These are phyloP conservation scores for Drosophila varians DNA, from an alignment of 1,140 invertebrate species.

Conservation along the genomic window DNA sequence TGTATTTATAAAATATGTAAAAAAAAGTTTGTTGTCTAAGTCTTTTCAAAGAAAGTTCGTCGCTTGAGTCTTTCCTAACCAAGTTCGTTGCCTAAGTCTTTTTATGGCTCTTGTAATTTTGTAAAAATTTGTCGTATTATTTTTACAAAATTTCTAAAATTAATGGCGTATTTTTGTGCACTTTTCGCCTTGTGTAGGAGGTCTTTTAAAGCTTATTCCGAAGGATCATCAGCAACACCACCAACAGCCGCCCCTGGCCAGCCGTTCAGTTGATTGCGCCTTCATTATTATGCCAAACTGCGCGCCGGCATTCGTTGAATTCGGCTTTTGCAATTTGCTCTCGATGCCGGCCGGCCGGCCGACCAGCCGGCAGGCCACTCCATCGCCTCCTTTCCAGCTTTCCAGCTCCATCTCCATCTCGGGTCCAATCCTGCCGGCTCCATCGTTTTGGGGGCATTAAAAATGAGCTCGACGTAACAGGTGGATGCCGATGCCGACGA, in stretches of 20 bases:
- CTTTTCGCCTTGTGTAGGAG: slow-evolving; percentile 25
- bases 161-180: slow-evolving; percentile 5
- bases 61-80: slow-evolving; percentile 41
- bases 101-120: neutral
- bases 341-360: slow-evolving; percentile 57
- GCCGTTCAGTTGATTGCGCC: slow-evolving; percentile 73
- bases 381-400: slow-evolving; percentile 9
- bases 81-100: neutral
- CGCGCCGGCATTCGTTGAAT: slow-evolving; percentile 79
- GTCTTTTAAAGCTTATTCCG: slow-evolving; percentile 22
- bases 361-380: neutral
- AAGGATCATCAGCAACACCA: slow-evolving; percentile 25
- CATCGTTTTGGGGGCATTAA: slow-evolving; percentile 69
- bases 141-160: slow-evolving; percentile 4
- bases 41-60: slow-evolving; percentile 27
- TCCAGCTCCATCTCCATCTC: slow-evolving; percentile 7
- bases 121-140: slow-evolving; percentile 4
- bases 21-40: slow-evolving; percentile 4
- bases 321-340: slow-evolving; percentile 80
- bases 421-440: slow-evolving; percentile 15
- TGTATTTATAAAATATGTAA: no score
- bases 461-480: slow-evolving; percentile 79
- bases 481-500: slow-evolving; percentile 64
- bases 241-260: slow-evolving; percentile 40
- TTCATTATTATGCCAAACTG: slow-evolving; percentile 82